phyloP scores from a whole-genome alignment of 53 echinoderm and acorn worm species.

The Luidia sarsii region DNA sequence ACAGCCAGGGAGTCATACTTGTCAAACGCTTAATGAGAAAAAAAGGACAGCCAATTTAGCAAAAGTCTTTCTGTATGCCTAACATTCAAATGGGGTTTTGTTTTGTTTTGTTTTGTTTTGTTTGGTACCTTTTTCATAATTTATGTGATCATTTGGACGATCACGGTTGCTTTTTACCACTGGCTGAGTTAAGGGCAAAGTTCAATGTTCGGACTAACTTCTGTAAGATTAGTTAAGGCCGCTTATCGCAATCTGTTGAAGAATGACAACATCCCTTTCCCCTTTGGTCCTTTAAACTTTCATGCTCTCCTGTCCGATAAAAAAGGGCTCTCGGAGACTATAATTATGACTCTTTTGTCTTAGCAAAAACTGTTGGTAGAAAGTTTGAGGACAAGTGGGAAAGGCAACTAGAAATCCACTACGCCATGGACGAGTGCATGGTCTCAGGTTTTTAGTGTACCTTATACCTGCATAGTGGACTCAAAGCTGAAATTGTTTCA shows the following conservation, averaged over 20 bases:
- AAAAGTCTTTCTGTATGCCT: too few relatives aligned
- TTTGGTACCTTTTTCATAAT: too few relatives aligned
- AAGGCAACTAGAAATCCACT: neutral
- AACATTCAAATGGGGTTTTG: too few relatives aligned
- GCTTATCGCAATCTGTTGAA: neutral
- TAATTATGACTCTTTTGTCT: neutral
- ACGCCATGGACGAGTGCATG: neutral
- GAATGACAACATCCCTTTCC: neutral
- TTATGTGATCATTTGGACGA: constrained; percentile 6
- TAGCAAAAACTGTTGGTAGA: neutral
- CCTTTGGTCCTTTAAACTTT: neutral
- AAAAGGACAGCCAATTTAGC: too few relatives aligned
- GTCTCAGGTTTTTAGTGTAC: neutral
- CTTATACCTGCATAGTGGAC: neutral
- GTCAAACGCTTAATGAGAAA: too few relatives aligned
- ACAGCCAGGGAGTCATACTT: too few relatives aligned
- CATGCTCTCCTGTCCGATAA: neutral
- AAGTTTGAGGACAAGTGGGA: constrained; percentile 1
- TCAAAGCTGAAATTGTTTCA: neutral
- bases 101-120: too few relatives aligned
- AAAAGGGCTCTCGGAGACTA: neutral
- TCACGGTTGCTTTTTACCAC: neutral
- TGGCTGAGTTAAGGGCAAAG: neutral
- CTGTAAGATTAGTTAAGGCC: neutral
- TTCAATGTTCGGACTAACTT: neutral